Conservation (phyloP, 1,140 invertebrate species). For the Drosophila nannoptera region DNA sequence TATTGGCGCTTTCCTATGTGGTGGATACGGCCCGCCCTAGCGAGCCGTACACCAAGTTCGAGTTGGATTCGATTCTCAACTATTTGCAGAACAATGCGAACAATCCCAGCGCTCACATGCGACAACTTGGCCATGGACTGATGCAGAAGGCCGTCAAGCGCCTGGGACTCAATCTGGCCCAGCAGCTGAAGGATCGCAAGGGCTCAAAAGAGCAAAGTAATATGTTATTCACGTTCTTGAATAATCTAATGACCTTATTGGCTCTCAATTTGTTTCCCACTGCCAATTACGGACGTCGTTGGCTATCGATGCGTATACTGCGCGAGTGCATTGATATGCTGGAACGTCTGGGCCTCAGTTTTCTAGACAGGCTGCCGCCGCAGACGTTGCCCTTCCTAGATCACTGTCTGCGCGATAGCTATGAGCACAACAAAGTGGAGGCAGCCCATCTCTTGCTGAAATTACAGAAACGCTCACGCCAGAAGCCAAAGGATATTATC, state of each 20-base stretch:
- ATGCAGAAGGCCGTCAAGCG: slow-evolving; percentile 82
- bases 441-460: slow-evolving; percentile 81
- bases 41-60: slow-evolving; percentile 82
- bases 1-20: slow-evolving; percentile 84
- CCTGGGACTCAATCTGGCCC: slow-evolving; percentile 49
- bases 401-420: slow-evolving; percentile 85
- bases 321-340: slow-evolving; percentile 38
- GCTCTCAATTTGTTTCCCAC: slow-evolving; percentile 82
- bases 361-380: slow-evolving; percentile 59
- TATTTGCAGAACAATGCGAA: slow-evolving; percentile 87
- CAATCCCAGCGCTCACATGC: slow-evolving; percentile 84
- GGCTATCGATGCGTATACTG: slow-evolving; percentile 81
- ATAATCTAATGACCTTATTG: slow-evolving; percentile 78
- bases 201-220: neutral
- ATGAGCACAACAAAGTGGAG: slow-evolving; percentile 88
- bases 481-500: slow-evolving; percentile 30
- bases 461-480: slow-evolving; percentile 49
- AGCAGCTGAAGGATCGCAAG: slow-evolving; percentile 28
- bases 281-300: slow-evolving; percentile 85
- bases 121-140: slow-evolving; percentile 82
- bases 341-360: slow-evolving; percentile 12
- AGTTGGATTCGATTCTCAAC: slow-evolving; percentile 84
- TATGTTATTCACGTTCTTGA: slow-evolving; percentile 35
- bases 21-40: slow-evolving; percentile 88
- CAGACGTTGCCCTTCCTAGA: slow-evolving; percentile 80